phyloP scores from a whole-genome alignment of 1,140 invertebrate genomes.

The Delia radicum region DNA sequence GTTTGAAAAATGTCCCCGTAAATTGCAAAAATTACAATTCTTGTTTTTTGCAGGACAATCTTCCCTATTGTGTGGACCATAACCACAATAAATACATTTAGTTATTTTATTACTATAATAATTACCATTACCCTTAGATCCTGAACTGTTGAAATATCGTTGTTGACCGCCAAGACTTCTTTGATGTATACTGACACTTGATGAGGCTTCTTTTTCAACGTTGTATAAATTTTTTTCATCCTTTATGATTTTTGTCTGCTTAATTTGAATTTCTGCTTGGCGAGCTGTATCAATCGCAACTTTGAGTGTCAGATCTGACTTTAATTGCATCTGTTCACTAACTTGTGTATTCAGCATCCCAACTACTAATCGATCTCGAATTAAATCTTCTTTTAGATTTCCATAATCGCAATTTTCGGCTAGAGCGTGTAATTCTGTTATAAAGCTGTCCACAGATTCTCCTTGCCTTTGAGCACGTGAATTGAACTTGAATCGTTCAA shows the following conservation, averaged over 20 bases:
- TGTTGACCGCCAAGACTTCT: conserved; percentile 19
- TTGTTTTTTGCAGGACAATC: conserved; percentile 8
- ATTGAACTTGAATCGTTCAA: conserved; percentile 30
- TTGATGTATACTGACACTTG: too few species aligned
- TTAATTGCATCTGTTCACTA: conserved; percentile 25
- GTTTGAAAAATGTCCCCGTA: too few species aligned
- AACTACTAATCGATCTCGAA: conserved; percentile 31
- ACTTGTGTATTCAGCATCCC: conserved; percentile 24
- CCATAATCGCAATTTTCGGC: conserved; percentile 31
- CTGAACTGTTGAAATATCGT: conserved; percentile 32
- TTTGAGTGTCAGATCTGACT: conserved; percentile 26
- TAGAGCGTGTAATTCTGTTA: conserved; percentile 28
- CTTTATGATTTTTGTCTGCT: neutral
- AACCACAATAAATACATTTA: conserved; percentile 29
- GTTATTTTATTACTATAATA: conserved; percentile 32
- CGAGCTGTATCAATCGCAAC: conserved; percentile 27
- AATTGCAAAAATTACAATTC: neutral
- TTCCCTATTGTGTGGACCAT: neutral
- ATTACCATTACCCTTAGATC: conserved; percentile 33
- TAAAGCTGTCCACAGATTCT: conserved; percentile 31
- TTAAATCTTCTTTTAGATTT: conserved; percentile 28
- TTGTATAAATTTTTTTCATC: conserved; percentile 12
- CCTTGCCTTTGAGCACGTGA: conserved; percentile 31
- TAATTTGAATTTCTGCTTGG: conserved; percentile 26
- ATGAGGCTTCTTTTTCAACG: conserved; percentile 27